Evolutionary conservation across 2,113 vertebrate species (phyloP).

Genomic region (Columbina picui): DNA sequence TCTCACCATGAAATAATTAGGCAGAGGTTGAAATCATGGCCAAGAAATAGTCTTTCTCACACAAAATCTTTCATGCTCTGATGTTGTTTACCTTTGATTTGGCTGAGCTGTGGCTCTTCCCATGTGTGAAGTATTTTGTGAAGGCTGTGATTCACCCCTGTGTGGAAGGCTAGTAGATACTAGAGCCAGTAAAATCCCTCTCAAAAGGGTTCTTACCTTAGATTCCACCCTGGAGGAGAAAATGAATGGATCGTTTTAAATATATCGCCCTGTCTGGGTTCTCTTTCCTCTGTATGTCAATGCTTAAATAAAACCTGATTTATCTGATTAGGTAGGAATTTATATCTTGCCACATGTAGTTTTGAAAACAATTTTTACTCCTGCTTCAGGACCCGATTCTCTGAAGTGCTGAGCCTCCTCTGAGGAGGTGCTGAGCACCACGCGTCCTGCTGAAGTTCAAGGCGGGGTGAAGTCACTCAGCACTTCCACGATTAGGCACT

Average conservation of each 20-base stretch:
- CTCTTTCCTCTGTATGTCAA: constrained; percentile 56
- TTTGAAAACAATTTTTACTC: constrained; percentile 41
- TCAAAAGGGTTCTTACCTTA: constrained; percentile 19
- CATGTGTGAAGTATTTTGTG: not conserved
- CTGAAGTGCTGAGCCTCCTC: constrained; percentile 3
- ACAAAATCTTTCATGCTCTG: not conserved
- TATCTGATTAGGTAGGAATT: constrained; percentile 59
- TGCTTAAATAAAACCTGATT: constrained; percentile 54
- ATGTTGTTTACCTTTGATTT: not conserved
- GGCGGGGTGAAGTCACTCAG: constrained; percentile 30
- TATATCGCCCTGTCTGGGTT: constrained; percentile 19
- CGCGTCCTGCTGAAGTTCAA: not conserved
- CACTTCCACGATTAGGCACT: constrained; percentile 38
- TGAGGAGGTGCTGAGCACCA: not conserved
- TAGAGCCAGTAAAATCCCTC: not conserved
- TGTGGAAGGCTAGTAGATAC: not conserved
- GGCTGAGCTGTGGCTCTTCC: not conserved
- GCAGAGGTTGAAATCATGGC: not conserved
- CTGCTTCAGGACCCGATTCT: not conserved
- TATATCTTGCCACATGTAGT: constrained; percentile 34
- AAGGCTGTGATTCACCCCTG: not conserved
- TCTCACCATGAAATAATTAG: not conserved
- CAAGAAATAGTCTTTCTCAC: not conserved
- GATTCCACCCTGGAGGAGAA: constrained; percentile 13
- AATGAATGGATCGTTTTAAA: constrained; percentile 58